These are phyloP conservation scores for Melanocharis versteri DNA, from an alignment of 2,113 vertebrate genomes.

Conservation along the genomic window DNA sequence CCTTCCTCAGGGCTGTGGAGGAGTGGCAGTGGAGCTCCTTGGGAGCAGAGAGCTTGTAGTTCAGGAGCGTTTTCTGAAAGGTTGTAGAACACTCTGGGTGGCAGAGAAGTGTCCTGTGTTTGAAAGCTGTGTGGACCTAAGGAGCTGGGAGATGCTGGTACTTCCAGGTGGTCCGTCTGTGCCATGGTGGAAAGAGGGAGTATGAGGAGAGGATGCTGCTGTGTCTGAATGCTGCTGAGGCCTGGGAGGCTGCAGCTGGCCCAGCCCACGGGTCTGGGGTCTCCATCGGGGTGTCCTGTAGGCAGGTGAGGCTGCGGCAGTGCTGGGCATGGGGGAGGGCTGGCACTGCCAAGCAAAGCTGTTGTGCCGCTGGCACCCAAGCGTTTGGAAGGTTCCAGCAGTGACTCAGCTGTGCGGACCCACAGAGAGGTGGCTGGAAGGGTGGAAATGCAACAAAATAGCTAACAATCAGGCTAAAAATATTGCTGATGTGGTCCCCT, in stretches of 20 bases:
- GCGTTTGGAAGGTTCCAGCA: constrained; percentile 57
- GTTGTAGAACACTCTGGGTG: background rate
- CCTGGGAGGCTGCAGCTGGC: background rate
- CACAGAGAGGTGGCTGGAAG: constrained; percentile 63
- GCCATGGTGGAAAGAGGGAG: background rate
- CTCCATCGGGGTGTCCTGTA: background rate
- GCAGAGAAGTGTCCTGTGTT: background rate
- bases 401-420: constrained; percentile 73
- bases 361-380: background rate
- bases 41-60: background rate
- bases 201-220: background rate
- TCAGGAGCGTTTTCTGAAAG: background rate
- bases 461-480: constrained; percentile 69
- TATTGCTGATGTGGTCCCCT: constrained; percentile 71
- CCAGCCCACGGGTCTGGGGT: accelerated
- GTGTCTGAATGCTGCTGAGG: accelerated
- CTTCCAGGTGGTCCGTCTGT: background rate
- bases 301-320: background rate
- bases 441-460: constrained; percentile 62
- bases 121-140: background rate
- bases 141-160: background rate
- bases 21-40: background rate
- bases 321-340: background rate
- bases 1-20: background rate
- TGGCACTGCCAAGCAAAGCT: background rate